A percentile compares a stretch with the other conserved stretches of the same genome.
Evolutionary conservation across 2,113 vertebrate genomes (phyloP).

Genomic region (Alectura lathami): DNA sequence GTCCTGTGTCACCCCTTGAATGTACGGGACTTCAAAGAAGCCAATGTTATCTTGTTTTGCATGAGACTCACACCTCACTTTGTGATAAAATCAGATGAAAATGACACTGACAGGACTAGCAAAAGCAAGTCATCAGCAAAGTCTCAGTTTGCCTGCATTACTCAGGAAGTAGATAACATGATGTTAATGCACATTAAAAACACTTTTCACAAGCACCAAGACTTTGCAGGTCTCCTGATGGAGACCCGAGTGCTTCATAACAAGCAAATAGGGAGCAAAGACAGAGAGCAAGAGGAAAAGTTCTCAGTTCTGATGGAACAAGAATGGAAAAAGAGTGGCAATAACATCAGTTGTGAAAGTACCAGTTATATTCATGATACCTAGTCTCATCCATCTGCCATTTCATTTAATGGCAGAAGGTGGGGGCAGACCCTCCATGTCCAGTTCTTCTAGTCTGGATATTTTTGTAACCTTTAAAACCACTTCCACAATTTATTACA

Average conservation of each 20-base stretch:
- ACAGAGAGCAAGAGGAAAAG: not conserved
- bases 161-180: not conserved
- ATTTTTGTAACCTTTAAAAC: constrained; percentile 72
- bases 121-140: not conserved
- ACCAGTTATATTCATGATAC: not conserved
- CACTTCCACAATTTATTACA: constrained; percentile 65
- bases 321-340: not conserved
- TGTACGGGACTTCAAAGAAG: not conserved
- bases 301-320: not conserved
- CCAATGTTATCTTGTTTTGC: not conserved
- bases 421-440: not conserved
- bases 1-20: not conserved
- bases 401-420: constrained; percentile 29
- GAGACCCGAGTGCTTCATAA: not conserved
- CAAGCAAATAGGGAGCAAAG: not conserved
- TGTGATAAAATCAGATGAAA: not conserved
- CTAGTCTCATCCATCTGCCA: not conserved
- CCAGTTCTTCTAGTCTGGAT: constrained; percentile 48
- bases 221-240: not conserved
- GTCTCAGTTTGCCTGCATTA: not conserved
- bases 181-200: not conserved
- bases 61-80: not conserved
- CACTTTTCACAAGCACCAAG: not conserved
- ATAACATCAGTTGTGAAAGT: not conserved
- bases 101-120: not conserved